phyloP scores from a whole-genome alignment of 1,140 invertebrate species.

The Bilobella aurantiaca region DNA sequence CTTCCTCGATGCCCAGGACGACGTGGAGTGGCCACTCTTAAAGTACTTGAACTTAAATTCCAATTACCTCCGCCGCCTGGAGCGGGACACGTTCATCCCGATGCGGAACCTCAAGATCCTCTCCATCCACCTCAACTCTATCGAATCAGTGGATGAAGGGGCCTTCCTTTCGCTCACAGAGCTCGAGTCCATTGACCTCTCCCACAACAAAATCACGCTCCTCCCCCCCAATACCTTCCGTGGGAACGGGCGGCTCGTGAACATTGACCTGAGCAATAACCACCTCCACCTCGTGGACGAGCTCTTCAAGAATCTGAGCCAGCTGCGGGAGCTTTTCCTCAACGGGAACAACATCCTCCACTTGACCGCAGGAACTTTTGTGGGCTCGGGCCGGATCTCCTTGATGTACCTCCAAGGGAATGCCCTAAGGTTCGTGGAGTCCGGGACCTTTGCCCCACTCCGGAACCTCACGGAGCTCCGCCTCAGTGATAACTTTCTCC shows the following conservation, averaged over 20 bases:
- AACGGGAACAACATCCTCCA: slow-evolving; percentile 82
- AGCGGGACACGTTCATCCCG: slow-evolving; percentile 62
- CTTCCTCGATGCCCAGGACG: slow-evolving; percentile 36
- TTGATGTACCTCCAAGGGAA: slow-evolving; percentile 81
- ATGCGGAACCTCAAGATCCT: slow-evolving; percentile 67
- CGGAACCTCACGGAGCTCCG: slow-evolving; percentile 68
- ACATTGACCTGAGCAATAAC: slow-evolving; percentile 76
- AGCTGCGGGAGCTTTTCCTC: slow-evolving; percentile 70
- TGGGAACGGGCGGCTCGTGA: slow-evolving; percentile 59
- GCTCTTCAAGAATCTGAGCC: slow-evolving; percentile 63
- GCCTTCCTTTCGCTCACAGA: slow-evolving; percentile 60
- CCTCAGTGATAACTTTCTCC: slow-evolving; percentile 74
- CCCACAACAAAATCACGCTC: slow-evolving; percentile 63
- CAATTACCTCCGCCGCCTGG: slow-evolving; percentile 66
- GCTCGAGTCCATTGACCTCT: slow-evolving; percentile 72
- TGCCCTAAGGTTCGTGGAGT: slow-evolving; percentile 63
- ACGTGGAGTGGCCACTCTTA: slow-evolving; percentile 46
- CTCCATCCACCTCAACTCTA: slow-evolving; percentile 70
- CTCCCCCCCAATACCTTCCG: slow-evolving; percentile 50
- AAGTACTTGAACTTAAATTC: slow-evolving; percentile 71
- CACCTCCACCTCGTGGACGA: slow-evolving; percentile 67
- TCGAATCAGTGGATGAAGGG: slow-evolving; percentile 62
- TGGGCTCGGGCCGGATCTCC: slow-evolving; percentile 59
- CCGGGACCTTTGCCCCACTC: slow-evolving; percentile 58
- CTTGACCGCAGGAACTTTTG: slow-evolving; percentile 67